Evolutionary conservation across 2,888 invertebrate species (phyloP), one percentile per base, ranked within the genome.

Genomic region (Laothoe populi): DNA sequence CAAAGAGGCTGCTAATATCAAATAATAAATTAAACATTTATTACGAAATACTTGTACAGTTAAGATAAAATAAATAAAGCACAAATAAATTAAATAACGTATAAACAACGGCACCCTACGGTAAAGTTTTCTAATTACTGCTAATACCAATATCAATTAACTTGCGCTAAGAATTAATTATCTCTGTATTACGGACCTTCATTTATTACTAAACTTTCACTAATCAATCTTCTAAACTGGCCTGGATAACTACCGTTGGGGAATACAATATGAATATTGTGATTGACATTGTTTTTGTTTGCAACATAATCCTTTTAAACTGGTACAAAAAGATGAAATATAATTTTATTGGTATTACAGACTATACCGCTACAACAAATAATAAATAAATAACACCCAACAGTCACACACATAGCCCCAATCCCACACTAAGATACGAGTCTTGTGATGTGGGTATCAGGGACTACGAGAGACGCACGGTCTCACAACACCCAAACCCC

Each of bases 201-300:
- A 88, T 90, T 90, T 90, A 90, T 90, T 90, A 87, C 86, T 84
- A 87, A 90, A 90, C 87, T 91, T 90, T 86, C 82, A 87, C 88
- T 87, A 87, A 89, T 90, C 89, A 90, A 89, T 91, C 89, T 89
- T 86, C 74, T 75, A 73, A 79, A 83, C 81, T 80, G 78, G 77
- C 77, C 71, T 73, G 75, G 69, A 71, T 75, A 63, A 71, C 70
- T 71, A 66, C 63, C 31, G 42, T 61, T 35, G 19, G 7, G 0
- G 35, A 53, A 11, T 35, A 19, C 35, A n/a, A 1, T 53, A 11
- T 53, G 35, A 19, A 16, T 16, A 49, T 49, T 0, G 5, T 16
- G 16, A 8, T 48, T 16, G 31, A 35, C 19, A 53, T 19, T 31
- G 53, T 19, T 53, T 31, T 19, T 35, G 19, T 10, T 31, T 31